Base-by-base conservation (phyloP, 2,888 invertebrate genomes). In the Parnassius apollo region DNA sequence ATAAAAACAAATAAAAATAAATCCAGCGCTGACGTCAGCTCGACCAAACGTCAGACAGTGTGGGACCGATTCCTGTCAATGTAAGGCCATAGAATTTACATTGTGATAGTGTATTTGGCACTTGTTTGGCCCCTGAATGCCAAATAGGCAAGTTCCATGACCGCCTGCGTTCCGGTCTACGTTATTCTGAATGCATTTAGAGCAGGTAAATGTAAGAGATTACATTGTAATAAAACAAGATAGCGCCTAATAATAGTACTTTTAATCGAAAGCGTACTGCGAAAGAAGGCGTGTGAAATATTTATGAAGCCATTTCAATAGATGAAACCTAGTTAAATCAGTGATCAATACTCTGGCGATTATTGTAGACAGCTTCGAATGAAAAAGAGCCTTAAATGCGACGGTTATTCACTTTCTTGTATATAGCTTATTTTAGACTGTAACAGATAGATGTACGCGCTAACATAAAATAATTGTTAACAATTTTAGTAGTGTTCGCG, bases 21-120 rank as follows among this genome's bases (percentile, higher is more conserved):
- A 60, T 57, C 56, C 18, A 18, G 45, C 49, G 48, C 11, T 86
- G 82, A 83, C 83, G 78, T 85, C 82, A 82, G 72, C 69, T 66
- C 71, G 76, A 79, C 80, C 82, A 82, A 82, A 81, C 82, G 77
- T 75, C 81, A 89, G 90, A 88, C 86, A 86, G 82, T 85, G 82
- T 86, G 86, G 87, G 85, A 87, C 87, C 84, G 68, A 78, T 74
- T 77, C 78, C 73, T 78, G 81, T 71, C 70, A 69, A 65, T 69
- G 64, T 81, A 81, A 78, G 82, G 79, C 75, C 71, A 71, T 75
- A 82, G 80, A 81, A 83, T 85, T 82, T 82, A 78, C 81, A 90
- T 90, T 91, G 88, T 89, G 80, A 85, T 87, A 79, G 79, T 88
- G 82, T 85, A 88, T 90, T 90, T 90, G 90, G 90, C 87, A 83